Evolutionary conservation across 1,140 invertebrate species (phyloP).

Genomic region (Asobara japonica): DNA sequence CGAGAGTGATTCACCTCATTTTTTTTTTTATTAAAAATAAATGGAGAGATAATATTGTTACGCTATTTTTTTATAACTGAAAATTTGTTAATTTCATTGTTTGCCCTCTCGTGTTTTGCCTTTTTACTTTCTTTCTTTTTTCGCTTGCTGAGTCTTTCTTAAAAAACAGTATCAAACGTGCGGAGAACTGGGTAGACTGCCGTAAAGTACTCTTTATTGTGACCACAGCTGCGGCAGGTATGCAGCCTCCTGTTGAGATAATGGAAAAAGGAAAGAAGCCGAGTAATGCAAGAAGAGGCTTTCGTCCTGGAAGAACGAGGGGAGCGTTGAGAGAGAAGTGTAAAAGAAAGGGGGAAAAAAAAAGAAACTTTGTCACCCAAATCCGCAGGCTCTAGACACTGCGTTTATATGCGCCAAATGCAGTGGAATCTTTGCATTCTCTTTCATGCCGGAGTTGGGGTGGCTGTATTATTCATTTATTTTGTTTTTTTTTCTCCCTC

Average conservation of each 20-base stretch:
- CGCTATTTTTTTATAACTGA: not conserved
- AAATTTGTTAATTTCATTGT: constrained; percentile 15
- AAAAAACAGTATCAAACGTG: constrained; percentile 4
- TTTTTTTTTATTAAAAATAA: not conserved
- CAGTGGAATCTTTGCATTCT: constrained; percentile 8
- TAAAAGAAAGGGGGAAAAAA: too few species aligned
- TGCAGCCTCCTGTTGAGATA: constrained; percentile 16
- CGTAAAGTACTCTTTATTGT: constrained; percentile 14
- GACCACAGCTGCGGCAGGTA: not conserved
- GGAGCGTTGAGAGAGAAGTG: not conserved
- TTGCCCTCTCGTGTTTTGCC: not conserved
- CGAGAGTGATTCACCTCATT: not conserved
- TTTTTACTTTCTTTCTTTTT: not conserved
- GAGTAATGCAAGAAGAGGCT: constrained; percentile 19
- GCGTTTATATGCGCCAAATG: constrained; percentile 15
- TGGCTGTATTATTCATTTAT: constrained; percentile 3
- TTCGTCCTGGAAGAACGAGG: not conserved
- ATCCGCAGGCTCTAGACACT: constrained; percentile 2
- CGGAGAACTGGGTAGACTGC: not conserved
- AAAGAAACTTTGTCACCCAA: constrained; percentile 3
- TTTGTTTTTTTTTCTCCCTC: not conserved
- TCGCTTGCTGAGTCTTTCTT: not conserved
- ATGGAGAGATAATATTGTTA: not conserved
- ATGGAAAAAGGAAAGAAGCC: constrained; percentile 11
- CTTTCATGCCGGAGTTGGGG: not conserved